A percentile compares a stretch with the other conserved stretches of the same genome.
Conservation (phyloP, 53 echinoderm and acorn worm genomes). For the Holothuria scabra region DNA sequence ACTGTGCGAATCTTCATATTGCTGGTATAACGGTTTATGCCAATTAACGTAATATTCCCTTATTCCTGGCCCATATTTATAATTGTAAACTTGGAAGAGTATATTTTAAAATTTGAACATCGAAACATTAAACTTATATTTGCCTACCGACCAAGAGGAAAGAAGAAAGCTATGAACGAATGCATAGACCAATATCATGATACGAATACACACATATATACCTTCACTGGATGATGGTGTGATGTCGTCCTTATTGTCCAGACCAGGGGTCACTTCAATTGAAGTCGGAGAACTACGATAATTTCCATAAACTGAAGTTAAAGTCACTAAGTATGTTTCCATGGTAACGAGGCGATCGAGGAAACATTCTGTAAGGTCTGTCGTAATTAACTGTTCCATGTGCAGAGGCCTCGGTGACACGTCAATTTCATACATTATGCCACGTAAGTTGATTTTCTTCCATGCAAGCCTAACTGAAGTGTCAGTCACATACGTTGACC, state of each 20-base stretch:
- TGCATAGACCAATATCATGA: too few relatives aligned
- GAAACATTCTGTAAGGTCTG: constrained; percentile 30
- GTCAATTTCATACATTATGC: constrained; percentile 50
- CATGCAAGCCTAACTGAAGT: constrained; percentile 53
- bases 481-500: constrained; percentile 38
- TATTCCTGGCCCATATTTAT: too few relatives aligned
- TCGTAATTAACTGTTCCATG: constrained; percentile 28
- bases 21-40: too few relatives aligned
- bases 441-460: constrained; percentile 25
- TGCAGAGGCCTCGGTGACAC: constrained; percentile 28
- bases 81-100: too few relatives aligned
- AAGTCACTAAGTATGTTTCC: constrained; percentile 59
- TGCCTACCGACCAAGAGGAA: too few relatives aligned
- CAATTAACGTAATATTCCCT: too few relatives aligned
- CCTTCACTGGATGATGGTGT: background rate
- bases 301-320: constrained; percentile 50
- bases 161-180: too few relatives aligned
- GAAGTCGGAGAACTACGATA: constrained; percentile 52
- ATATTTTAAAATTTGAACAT: too few relatives aligned
- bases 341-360: constrained; percentile 57
- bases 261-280: constrained; percentile 60
- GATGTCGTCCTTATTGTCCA: constrained; percentile 32
- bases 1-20: too few relatives aligned
- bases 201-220: too few relatives aligned
- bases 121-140: too few relatives aligned